Evolutionary conservation across 2,797 vertebrate species (phyloP).

Genomic region (Pachyuromys duprasi): DNA sequence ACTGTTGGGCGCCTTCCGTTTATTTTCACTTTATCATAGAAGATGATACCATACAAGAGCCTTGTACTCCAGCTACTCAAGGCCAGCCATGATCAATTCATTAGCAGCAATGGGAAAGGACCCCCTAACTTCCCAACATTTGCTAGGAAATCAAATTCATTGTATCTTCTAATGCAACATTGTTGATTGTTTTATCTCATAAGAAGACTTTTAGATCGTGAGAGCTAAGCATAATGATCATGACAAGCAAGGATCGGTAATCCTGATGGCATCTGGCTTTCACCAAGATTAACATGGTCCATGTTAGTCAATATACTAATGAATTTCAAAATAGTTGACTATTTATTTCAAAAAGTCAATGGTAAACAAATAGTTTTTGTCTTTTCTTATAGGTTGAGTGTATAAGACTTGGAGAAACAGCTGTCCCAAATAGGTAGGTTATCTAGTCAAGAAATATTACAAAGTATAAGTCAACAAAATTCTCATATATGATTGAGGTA

Average conservation of each 20-base stretch:
- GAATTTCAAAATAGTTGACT: not conserved
- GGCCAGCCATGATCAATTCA: not conserved
- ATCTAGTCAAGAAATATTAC: not conserved
- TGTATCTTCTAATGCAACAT: not conserved
- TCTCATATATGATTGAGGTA: not conserved
- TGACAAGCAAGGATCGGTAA: rapidly evolving
- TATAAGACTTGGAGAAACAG: not conserved
- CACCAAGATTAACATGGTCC: not conserved
- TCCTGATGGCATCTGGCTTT: not conserved
- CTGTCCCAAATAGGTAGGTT: not conserved
- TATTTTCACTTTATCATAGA: not conserved
- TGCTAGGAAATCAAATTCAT: not conserved
- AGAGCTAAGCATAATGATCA: not conserved
- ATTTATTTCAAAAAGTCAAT: not conserved
- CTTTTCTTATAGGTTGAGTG: not conserved
- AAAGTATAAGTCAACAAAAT: not conserved
- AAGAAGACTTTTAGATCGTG: not conserved
- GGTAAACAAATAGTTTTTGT: not conserved
- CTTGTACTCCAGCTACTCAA: not conserved
- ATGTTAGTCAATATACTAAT: not conserved
- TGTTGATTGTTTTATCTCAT: not conserved
- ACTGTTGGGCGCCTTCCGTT: not conserved
- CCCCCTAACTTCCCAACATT: not conserved
- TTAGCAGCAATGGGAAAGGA: not conserved
- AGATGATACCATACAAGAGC: not conserved